phyloP scores from a whole-genome alignment of 30 jellyfish, hydroid and myxozoan species.

The Chironex yamaguchii region DNA sequence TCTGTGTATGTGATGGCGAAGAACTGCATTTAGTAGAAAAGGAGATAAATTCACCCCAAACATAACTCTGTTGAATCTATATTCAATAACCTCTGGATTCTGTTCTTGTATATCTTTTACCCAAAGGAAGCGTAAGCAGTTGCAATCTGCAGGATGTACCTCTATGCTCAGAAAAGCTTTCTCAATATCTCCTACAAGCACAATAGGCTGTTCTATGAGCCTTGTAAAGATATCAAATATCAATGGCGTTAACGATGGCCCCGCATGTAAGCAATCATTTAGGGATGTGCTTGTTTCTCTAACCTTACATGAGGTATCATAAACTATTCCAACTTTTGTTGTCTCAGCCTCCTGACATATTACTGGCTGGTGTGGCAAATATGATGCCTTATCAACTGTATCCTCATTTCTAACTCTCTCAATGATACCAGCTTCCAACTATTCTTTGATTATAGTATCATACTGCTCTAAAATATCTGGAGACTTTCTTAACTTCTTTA shows the following conservation, averaged over 20 bases:
- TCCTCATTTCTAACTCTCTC: constrained; percentile 17
- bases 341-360: constrained; percentile 9
- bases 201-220: neutral
- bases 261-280: constrained; percentile 34
- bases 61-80: neutral
- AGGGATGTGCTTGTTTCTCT: neutral
- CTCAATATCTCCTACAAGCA: constrained; percentile 14
- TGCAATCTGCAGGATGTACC: constrained; percentile 9
- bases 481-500: neutral
- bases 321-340: constrained; percentile 49
- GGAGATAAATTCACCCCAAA: constrained; percentile 53
- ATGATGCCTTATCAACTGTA: neutral
- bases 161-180: constrained; percentile 19
- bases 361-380: constrained; percentile 64
- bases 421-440: constrained; percentile 30
- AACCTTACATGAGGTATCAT: constrained; percentile 22
- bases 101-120: neutral
- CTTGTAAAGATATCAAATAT: neutral
- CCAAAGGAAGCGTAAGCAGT: constrained; percentile 34
- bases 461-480: constrained; percentile 20
- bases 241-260: neutral
- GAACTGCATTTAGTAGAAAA: constrained; percentile 48
- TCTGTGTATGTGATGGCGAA: neutral
- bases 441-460: constrained; percentile 3
- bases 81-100: constrained; percentile 12